Conservation (phyloP, 2,797 vertebrate genomes). For the Streptopelia turtur region DNA sequence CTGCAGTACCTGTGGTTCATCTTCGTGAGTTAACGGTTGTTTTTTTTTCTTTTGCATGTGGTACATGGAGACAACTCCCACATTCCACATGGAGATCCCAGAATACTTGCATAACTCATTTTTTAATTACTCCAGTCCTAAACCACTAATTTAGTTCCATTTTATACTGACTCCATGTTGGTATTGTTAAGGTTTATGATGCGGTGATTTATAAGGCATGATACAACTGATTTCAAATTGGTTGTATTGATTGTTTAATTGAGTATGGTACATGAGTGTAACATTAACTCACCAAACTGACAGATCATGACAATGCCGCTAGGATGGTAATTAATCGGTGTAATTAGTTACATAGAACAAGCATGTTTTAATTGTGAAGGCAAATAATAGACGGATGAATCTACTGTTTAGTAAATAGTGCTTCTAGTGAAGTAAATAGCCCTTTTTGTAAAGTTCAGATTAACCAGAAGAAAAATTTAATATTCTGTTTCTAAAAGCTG, state of each 20-base stretch:
- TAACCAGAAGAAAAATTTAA: not conserved
- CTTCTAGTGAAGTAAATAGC: not conserved
- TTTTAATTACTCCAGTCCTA: constrained; percentile 47
- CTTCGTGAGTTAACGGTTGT: not conserved
- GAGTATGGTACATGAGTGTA: not conserved
- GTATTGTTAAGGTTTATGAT: constrained; percentile 72
- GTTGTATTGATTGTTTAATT: constrained; percentile 54
- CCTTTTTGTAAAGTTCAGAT: not conserved
- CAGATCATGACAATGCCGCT: not conserved
- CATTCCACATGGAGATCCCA: not conserved
- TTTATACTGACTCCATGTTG: constrained; percentile 43
- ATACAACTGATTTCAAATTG: constrained; percentile 57
- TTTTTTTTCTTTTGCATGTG: not conserved
- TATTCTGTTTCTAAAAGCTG: not conserved
- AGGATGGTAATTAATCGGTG: not conserved
- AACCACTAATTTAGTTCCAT: constrained; percentile 60
- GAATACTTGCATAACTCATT: constrained; percentile 21
- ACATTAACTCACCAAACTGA: not conserved
- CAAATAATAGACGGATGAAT: not conserved
- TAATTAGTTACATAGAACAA: not conserved
- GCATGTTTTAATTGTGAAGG: not conserved
- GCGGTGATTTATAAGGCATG: constrained; percentile 63
- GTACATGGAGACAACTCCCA: not conserved
- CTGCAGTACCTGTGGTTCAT: not conserved
- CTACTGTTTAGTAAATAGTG: not conserved